phyloP scores from a whole-genome alignment of 2,797 vertebrate genomes.

The Clarias platycephalus region DNA sequence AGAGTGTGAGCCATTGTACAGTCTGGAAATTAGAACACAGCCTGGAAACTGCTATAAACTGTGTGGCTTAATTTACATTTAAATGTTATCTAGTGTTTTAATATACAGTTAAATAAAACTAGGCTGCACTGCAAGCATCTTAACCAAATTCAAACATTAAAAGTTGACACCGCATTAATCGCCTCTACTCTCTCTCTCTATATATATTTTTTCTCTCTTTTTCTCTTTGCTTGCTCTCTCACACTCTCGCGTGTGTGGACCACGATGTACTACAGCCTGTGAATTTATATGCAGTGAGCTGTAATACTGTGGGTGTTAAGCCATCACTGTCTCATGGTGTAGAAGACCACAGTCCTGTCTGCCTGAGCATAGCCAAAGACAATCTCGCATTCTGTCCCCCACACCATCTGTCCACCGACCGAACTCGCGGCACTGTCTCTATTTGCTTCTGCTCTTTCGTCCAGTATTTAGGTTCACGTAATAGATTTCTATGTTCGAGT shows the following conservation, averaged over 20 bases:
- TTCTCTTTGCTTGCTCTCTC: neutral
- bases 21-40: neutral
- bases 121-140: neutral
- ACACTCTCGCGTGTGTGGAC: neutral
- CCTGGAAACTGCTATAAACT: neutral
- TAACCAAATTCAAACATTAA: neutral
- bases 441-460: neutral
- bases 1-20: neutral
- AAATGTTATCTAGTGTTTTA: neutral
- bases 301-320: constrained; percentile 44
- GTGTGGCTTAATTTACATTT: neutral
- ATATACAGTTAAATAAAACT: neutral
- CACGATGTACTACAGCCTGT: neutral
- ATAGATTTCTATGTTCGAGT: constrained; percentile 9
- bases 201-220: too few relatives aligned
- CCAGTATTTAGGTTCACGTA: neutral
- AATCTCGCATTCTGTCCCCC: constrained; percentile 16
- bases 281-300: constrained; percentile 28
- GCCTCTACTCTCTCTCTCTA: neutral
- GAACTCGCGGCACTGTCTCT: constrained; percentile 13
- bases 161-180: neutral
- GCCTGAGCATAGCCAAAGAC: constrained; percentile 15
- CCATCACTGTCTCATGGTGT: constrained; percentile 25
- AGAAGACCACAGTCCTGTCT: constrained; percentile 13
- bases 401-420: constrained; percentile 1